phyloP scores from a whole-genome alignment of 1,140 invertebrate genomes.

The Solenopsis fugax region DNA sequence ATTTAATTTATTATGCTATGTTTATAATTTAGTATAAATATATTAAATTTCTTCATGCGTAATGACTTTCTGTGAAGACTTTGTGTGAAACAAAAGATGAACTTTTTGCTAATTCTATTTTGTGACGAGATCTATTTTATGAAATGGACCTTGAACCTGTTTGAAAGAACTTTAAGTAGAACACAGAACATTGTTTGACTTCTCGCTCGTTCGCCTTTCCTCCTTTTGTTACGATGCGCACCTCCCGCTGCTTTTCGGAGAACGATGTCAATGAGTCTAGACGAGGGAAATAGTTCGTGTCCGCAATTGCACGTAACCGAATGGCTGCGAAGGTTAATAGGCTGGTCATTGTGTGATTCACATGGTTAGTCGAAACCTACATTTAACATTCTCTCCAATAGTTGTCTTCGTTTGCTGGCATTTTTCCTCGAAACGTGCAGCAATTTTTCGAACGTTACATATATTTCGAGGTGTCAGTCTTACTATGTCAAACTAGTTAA shows the following conservation, averaged over 20 bases:
- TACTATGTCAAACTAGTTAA: not conserved
- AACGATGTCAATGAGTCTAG: constrained; percentile 48
- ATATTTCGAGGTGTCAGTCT: constrained; percentile 11
- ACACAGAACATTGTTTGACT: not conserved
- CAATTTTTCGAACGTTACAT: constrained; percentile 15
- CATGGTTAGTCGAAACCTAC: constrained; percentile 45
- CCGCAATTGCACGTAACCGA: constrained; percentile 24
- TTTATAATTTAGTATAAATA: constrained; percentile 5
- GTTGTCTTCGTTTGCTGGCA: not conserved
- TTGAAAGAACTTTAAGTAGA: not conserved
- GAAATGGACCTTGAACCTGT: not conserved
- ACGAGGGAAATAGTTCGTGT: constrained; percentile 31
- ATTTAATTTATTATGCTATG: not conserved
- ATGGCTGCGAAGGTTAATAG: constrained; percentile 42
- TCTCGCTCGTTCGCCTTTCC: not conserved
- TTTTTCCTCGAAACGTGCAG: constrained; percentile 17
- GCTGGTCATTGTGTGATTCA: constrained; percentile 45
- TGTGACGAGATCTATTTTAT: not conserved
- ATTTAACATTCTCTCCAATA: not conserved
- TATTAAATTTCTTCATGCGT: not conserved
- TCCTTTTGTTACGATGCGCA: not conserved
- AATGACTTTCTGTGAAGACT: not conserved
- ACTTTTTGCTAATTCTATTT: not conserved
- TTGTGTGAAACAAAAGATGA: not conserved
- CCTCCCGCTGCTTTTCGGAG: constrained; percentile 19